phyloP scores from a whole-genome alignment of 1,140 invertebrate species.

The Trichogramma pretiosum region DNA sequence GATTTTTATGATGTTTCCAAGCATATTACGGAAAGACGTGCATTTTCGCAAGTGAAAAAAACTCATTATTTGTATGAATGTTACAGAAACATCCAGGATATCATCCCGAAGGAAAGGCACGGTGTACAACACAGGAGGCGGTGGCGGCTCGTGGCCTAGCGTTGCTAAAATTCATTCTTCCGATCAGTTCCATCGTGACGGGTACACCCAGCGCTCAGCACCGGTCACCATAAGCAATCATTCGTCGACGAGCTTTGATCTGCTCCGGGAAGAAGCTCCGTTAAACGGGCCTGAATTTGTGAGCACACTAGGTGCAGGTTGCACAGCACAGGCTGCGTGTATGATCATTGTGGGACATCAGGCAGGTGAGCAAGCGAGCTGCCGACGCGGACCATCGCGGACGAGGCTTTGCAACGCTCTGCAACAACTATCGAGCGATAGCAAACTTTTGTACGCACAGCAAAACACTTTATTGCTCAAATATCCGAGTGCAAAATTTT shows the following conservation, averaged over 20 bases:
- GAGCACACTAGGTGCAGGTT: too few relatives aligned
- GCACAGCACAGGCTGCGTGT: conserved; percentile 51
- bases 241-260: conserved; percentile 1
- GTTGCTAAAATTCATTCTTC: too few relatives aligned
- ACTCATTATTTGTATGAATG: neutral
- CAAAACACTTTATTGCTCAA: conserved; percentile 44
- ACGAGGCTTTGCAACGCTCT: conserved; percentile 42
- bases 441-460: too few relatives aligned
- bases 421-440: conserved; percentile 38
- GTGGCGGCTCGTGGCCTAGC: conserved; percentile 37
- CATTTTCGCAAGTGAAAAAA: too few relatives aligned
- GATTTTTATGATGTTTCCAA: too few relatives aligned
- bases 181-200: neutral
- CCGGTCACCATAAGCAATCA: neutral
- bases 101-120: conserved; percentile 46
- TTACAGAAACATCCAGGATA: conserved; percentile 47
- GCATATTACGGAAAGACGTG: too few relatives aligned
- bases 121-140: conserved; percentile 43
- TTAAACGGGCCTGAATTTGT: too few relatives aligned
- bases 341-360: conserved; percentile 49
- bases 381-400: conserved; percentile 11
- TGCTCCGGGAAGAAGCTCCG: too few relatives aligned
- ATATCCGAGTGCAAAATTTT: conserved; percentile 86
- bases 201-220: neutral
- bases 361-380: conserved; percentile 36